phyloP scores from a whole-genome alignment of 2,797 vertebrate species.

The Huso huso region DNA sequence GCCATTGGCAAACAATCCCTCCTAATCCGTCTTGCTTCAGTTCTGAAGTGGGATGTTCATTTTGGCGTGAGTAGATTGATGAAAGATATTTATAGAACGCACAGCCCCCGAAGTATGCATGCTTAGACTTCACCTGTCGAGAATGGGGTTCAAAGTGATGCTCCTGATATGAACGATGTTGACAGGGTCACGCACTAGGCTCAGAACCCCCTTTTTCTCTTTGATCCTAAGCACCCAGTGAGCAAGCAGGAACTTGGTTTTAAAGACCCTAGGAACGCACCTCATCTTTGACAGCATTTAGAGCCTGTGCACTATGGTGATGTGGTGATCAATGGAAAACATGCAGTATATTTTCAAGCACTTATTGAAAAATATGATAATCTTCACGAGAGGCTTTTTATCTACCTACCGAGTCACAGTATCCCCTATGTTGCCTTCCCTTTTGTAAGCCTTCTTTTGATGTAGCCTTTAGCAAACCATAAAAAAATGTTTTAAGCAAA shows the following conservation, averaged over 20 bases:
- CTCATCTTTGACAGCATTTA: too few species aligned
- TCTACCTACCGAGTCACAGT: too few species aligned
- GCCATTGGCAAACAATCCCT: background rate
- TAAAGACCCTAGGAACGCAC: background rate
- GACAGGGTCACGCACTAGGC: background rate
- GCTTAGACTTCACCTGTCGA: slow-evolving; percentile 7
- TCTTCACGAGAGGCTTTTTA: too few species aligned
- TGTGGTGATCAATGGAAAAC: too few species aligned
- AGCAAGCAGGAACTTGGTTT: background rate
- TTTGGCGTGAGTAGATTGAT: background rate
- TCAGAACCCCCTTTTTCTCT: slow-evolving; percentile 1
- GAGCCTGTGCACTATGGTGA: too few species aligned
- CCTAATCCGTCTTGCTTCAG: background rate
- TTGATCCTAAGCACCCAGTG: background rate
- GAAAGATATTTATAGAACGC: background rate
- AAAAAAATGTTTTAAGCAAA: too few species aligned
- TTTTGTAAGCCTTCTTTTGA: too few species aligned
- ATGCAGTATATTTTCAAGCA: too few species aligned
- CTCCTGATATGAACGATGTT: slow-evolving; percentile 1
- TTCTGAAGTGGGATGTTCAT: background rate
- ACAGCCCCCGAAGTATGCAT: background rate
- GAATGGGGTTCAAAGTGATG: slow-evolving; percentile 1
- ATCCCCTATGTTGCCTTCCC: too few species aligned
- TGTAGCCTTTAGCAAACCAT: too few species aligned
- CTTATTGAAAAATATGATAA: too few species aligned